Conservation (phyloP, 2,113 vertebrate genomes). For the Pithys albifrons region DNA sequence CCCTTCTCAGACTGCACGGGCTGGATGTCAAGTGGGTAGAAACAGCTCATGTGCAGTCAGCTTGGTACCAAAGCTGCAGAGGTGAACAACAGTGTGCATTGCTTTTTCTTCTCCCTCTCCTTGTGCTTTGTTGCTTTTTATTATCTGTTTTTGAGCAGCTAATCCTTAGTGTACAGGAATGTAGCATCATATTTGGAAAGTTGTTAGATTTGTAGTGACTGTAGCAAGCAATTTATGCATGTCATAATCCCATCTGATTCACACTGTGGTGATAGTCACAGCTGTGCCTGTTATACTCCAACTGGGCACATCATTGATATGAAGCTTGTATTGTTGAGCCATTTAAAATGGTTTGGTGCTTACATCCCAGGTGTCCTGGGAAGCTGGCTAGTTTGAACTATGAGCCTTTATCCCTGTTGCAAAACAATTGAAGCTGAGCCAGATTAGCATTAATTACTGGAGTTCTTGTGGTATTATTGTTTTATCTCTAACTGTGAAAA, state of each 20-base stretch:
- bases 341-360: background rate
- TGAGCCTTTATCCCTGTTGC: background rate
- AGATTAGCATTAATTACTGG: background rate
- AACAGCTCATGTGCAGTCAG: background rate
- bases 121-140: background rate
- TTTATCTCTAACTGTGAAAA: conserved; percentile 20
- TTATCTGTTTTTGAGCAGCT: background rate
- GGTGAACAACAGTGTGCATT: background rate
- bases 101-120: background rate
- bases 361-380: background rate
- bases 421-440: background rate
- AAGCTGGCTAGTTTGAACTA: conserved; percentile 9
- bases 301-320: background rate
- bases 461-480: background rate
- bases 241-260: background rate
- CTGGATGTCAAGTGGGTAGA: background rate
- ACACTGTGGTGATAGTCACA: background rate
- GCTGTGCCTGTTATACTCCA: background rate
- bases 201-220: background rate
- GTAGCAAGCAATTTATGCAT: background rate
- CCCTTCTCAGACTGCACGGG: background rate
- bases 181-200: background rate
- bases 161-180: background rate
- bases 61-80: background rate
- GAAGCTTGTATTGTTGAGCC: background rate